Percentiles rank a stretch among this genome's conserved stretches.
phyloP scores from a whole-genome alignment of 2,888 invertebrate species.

The Ashinkailepas kermadecensis region DNA sequence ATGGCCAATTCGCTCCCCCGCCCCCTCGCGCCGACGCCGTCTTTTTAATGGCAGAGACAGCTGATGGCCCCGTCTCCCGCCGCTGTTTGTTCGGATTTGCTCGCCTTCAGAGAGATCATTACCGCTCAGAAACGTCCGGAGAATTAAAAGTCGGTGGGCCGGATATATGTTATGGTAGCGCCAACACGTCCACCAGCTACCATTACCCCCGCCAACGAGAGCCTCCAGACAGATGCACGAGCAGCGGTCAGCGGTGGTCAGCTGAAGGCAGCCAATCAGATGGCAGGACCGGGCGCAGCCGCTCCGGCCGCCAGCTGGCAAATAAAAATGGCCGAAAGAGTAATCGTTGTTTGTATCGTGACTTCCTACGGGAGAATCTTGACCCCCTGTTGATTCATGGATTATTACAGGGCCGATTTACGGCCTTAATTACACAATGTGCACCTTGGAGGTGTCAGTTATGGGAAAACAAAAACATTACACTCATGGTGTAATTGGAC shows the following conservation, averaged over 20 bases:
- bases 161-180: slow-evolving; percentile 11
- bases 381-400: slow-evolving; percentile 18
- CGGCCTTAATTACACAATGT: slow-evolving; percentile 11
- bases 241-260: no score
- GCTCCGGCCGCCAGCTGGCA: not conserved
- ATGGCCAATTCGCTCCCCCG: no score
- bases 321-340: slow-evolving; percentile 20
- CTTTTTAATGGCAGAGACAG: no score
- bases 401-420: slow-evolving; percentile 19
- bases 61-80: not conserved
- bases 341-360: slow-evolving; percentile 16
- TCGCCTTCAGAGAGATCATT: not conserved
- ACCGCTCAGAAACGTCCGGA: not conserved
- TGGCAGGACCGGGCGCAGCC: no score
- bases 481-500: slow-evolving; percentile 16
- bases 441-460: slow-evolving; percentile 21
- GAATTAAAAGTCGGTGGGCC: not conserved
- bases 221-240: not conserved
- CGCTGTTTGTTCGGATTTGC: not conserved
- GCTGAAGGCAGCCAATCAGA: not conserved
- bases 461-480: slow-evolving; percentile 20
- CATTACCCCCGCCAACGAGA: slow-evolving; percentile 2
- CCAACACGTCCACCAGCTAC: not conserved
- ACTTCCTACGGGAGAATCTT: slow-evolving; percentile 18
- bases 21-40: no score